A percentile compares a stretch with the other conserved stretches of the same genome.
Evolutionary conservation across 2,888 invertebrate species (phyloP).

Genomic region (Drosophila picticornis): DNA sequence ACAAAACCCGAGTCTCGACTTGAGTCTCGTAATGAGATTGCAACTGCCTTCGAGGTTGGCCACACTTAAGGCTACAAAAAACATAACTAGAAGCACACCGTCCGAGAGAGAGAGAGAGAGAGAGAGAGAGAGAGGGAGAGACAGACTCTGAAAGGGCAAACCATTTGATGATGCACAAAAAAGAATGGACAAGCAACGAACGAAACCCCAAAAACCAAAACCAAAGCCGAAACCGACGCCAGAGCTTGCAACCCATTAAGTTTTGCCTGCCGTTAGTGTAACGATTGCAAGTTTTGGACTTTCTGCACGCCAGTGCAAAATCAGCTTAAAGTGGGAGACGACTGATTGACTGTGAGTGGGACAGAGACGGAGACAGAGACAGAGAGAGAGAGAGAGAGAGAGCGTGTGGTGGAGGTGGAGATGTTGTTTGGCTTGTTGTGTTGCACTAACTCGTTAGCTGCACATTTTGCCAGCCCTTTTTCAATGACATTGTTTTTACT

Average conservation of each 20-base stretch:
- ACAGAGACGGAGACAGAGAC: not conserved
- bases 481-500: conserved; percentile 39
- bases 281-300: conserved; percentile 30
- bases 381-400: not conserved
- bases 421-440: conserved; percentile 29
- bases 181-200: conserved; percentile 8
- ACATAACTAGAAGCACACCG: conserved; percentile 19
- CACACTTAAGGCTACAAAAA: conserved; percentile 30
- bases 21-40: conserved; percentile 52
- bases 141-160: conserved; percentile 3
- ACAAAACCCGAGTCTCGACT: conserved; percentile 22
- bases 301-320: conserved; percentile 51
- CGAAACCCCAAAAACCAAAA: conserved; percentile 26
- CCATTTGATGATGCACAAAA: conserved; percentile 48
- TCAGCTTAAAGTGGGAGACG: conserved; percentile 39
- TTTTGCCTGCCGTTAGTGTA: conserved; percentile 32
- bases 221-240: conserved; percentile 32
- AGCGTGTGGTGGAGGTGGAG: not conserved
- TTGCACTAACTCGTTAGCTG: conserved; percentile 62
- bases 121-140: not conserved
- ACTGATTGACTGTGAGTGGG: conserved; percentile 14
- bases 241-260: conserved; percentile 41
- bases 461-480: conserved; percentile 62
- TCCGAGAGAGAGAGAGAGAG: not conserved
- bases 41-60: conserved; percentile 28